phyloP scores from a whole-genome alignment of 2,797 vertebrate species.

The Cyclura pinguis region DNA sequence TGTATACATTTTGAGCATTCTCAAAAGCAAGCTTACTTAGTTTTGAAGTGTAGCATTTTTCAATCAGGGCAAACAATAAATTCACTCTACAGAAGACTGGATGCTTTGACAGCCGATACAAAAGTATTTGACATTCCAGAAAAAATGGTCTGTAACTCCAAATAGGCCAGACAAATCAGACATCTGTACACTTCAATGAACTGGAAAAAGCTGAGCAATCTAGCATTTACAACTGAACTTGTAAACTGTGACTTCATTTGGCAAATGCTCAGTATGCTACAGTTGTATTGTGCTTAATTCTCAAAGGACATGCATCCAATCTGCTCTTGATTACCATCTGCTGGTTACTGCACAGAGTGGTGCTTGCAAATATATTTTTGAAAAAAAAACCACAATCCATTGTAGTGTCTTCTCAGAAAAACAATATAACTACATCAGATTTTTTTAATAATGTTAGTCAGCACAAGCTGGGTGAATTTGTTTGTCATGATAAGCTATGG shows the following conservation, averaged over 20 bases:
- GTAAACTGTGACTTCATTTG: conserved; percentile 29
- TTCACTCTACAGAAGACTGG: neutral
- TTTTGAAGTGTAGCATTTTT: conserved; percentile 11
- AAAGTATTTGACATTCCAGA: conserved; percentile 46
- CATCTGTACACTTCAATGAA: conserved; percentile 7
- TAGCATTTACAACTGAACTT: conserved; percentile 44
- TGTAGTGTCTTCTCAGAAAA: neutral
- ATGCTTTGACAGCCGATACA: conserved; percentile 20
- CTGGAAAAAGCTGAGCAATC: conserved; percentile 48
- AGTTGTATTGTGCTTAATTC: conserved; percentile 37
- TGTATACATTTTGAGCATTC: neutral
- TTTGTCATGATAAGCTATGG: neutral
- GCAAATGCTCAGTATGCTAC: conserved; percentile 37
- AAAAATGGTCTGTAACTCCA: conserved; percentile 23
- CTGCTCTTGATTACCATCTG: conserved; percentile 84
- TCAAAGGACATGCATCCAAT: conserved; percentile 43
- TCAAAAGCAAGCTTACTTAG: neutral
- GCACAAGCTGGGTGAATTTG: neutral
- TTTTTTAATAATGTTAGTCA: conserved; percentile 6
- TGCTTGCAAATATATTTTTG: conserved; percentile 65
- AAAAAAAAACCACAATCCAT: conserved; percentile 31
- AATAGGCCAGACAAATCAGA: conserved; percentile 42
- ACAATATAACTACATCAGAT: neutral
- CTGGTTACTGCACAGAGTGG: conserved; percentile 72
- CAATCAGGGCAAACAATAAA: conserved; percentile 22